A percentile compares a stretch with the other conserved stretches of the same genome.
These are phyloP conservation scores for Anseranas semipalmata DNA, from an alignment of 2,113 vertebrate species.

Conservation along the genomic window DNA sequence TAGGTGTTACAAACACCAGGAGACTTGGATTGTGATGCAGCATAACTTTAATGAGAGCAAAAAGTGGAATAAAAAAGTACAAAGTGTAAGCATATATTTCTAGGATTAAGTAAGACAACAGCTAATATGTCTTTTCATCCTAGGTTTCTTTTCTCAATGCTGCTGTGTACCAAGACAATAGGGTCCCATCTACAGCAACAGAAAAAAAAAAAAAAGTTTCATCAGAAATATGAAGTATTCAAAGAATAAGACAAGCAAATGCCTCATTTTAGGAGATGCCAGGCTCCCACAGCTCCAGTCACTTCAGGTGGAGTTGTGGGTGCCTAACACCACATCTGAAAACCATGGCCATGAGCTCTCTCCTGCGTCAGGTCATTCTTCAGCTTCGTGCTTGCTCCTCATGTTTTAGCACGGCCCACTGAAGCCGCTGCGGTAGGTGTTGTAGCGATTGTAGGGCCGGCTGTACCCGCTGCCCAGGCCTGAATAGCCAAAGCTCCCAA, in stretches of 20 bases:
- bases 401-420: rapidly evolving
- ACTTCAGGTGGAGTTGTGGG: not conserved
- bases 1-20: not conserved
- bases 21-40: not conserved
- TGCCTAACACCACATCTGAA: rapidly evolving
- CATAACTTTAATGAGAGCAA: not conserved
- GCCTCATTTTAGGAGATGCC: not conserved
- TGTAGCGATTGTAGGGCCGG: not conserved
- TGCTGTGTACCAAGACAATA: not conserved
- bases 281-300: not conserved
- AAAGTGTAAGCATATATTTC: not conserved
- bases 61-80: not conserved
- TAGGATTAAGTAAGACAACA: not conserved
- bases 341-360: not conserved
- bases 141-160: not conserved
- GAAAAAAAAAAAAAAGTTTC: not conserved
- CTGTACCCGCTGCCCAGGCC: not conserved
- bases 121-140: not conserved
- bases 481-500: not conserved
- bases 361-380: rapidly evolving
- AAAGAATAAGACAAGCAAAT: not conserved
- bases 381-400: not conserved
- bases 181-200: not conserved
- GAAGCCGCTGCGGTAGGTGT: not conserved
- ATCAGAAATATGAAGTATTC: not conserved